A percentile compares a stretch with the other conserved stretches of the same genome.
Evolutionary conservation across 2,113 vertebrate genomes (phyloP).

Genomic region (Phyllostomus hastatus): DNA sequence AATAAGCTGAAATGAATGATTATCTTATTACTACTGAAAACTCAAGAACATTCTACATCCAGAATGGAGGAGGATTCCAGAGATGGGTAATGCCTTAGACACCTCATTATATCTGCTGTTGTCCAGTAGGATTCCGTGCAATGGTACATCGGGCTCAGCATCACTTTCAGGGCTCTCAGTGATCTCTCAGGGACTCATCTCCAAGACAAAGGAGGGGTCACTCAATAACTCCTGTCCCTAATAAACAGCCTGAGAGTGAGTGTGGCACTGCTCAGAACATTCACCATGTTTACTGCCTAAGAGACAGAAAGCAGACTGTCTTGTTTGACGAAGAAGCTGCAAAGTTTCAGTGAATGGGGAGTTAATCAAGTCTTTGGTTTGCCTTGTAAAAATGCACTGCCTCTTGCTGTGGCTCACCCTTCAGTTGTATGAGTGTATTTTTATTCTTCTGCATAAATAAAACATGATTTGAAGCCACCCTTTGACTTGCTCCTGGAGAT

Average conservation of each 20-base stretch:
- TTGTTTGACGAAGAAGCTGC: slow-evolving; percentile 76
- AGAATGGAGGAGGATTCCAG: slow-evolving; percentile 63
- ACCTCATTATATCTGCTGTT: slow-evolving; percentile 59
- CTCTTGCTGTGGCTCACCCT: slow-evolving; percentile 68
- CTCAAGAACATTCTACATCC: slow-evolving; percentile 62
- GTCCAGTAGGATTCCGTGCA: slow-evolving; percentile 67
- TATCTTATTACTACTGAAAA: slow-evolving; percentile 45
- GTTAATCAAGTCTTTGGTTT: slow-evolving; percentile 81
- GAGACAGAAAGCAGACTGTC: slow-evolving; percentile 80
- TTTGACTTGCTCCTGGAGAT: slow-evolving; percentile 8
- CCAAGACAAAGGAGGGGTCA: slow-evolving; percentile 72
- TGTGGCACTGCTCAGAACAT: slow-evolving; percentile 75
- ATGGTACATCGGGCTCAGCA: slow-evolving; percentile 61
- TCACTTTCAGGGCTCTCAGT: slow-evolving; percentile 69
- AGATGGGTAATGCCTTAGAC: slow-evolving; percentile 25
- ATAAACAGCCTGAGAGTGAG: slow-evolving; percentile 77
- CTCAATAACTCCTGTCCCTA: slow-evolving; percentile 78
- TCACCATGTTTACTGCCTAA: slow-evolving; percentile 80
- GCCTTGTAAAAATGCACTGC: slow-evolving; percentile 75
- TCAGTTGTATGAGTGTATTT: slow-evolving; percentile 71
- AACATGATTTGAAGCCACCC: slow-evolving; percentile 8
- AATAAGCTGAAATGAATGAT: slow-evolving; percentile 65
- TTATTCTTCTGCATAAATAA: slow-evolving; percentile 76
- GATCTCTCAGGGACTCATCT: slow-evolving; percentile 75
- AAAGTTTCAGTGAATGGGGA: slow-evolving; percentile 79